Evolutionary conservation across 2,113 vertebrate genomes (phyloP), one percentile per base, ranked within the genome.

Genomic region (Cyanistes caeruleus): DNA sequence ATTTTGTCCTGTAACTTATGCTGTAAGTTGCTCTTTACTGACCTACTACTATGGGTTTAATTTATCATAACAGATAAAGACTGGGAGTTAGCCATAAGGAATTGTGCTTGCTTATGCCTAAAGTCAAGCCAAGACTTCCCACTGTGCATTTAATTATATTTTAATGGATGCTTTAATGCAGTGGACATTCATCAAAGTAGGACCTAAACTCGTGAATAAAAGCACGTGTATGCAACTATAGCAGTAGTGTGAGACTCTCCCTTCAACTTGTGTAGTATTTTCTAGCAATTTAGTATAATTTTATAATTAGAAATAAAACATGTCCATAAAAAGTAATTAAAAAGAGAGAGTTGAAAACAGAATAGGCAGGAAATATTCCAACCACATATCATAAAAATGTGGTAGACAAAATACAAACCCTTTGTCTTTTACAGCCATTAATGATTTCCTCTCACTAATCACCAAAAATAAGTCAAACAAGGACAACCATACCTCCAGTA

Each of bases 111-210:
- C 33, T 86, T 60, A 52, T 67, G 43, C 16, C 21, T 74, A 28
- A 89, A 90, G 59, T 72, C 48, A 88, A 86, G n/a, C 18, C 48
- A 89, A 95, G 68, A 62, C 24, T 74, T 87, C 76, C 43, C 19
- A 74, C 39, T 75, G 48, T 87, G 37, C 30, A 62, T 87, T 93
- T 86, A 93, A 96, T 75, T 90, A 89, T 89, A 92, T 84, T 93
- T 85, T 83, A 80, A 80, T 68, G 25, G n/a, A 48, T 72, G 27
- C 5, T 81, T 90, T 89, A 81, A 62, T 77, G 35, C 13, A 72
- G 16, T 81, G 11, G 27, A 78, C 86, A 93, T 89, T 67, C 43
- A 74, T 77, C 51, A 67, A 85, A 64, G 27, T 23, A 79, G 24
- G 23, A 79, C 30, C 30, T 80, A 67, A 65, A 69, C 8, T 55